Percentiles rank a stretch among this genome's conserved stretches.
Conservation (phyloP, 2,113 vertebrate genomes). For the Laticauda colubrina region DNA sequence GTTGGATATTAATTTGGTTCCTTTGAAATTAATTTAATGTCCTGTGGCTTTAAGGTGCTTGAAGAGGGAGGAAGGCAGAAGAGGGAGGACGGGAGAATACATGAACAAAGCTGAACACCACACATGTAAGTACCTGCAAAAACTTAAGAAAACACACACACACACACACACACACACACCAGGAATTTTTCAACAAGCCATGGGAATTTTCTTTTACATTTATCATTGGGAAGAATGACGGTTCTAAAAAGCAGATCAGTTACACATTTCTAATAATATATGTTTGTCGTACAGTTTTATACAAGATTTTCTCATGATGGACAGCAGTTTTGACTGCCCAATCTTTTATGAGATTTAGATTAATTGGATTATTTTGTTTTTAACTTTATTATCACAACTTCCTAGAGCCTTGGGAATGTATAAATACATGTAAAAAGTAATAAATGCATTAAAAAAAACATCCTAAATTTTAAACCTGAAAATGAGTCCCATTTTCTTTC, state of each 20-base stretch:
- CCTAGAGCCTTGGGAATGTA: neutral
- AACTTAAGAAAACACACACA: too few relatives aligned
- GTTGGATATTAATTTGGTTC: too few relatives aligned
- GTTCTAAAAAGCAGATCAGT: slow-evolving; percentile 8
- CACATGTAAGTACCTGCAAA: too few relatives aligned
- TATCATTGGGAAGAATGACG: slow-evolving; percentile 1
- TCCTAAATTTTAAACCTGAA: neutral
- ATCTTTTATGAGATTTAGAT: neutral
- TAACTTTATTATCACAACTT: neutral
- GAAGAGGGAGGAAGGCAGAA: too few relatives aligned
- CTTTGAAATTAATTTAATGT: too few relatives aligned
- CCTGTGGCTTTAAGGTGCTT: too few relatives aligned
- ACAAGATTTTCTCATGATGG: neutral
- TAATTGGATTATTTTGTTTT: neutral
- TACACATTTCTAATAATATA: neutral
- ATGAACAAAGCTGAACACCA: too few relatives aligned
- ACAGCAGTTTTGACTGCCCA: neutral
- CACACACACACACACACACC: neutral
- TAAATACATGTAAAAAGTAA: neutral
- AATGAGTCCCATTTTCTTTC: slow-evolving; percentile 10
- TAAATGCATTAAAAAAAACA: neutral
- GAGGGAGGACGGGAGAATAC: too few relatives aligned
- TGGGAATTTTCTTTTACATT: slow-evolving; percentile 26
- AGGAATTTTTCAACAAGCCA: slow-evolving; percentile 2
- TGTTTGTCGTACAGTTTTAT: neutral